Percentiles rank a stretch among this genome's conserved stretches.
Conservation (phyloP, 92 coral and sea anemone genomes). For the Bergia sp. region DNA sequence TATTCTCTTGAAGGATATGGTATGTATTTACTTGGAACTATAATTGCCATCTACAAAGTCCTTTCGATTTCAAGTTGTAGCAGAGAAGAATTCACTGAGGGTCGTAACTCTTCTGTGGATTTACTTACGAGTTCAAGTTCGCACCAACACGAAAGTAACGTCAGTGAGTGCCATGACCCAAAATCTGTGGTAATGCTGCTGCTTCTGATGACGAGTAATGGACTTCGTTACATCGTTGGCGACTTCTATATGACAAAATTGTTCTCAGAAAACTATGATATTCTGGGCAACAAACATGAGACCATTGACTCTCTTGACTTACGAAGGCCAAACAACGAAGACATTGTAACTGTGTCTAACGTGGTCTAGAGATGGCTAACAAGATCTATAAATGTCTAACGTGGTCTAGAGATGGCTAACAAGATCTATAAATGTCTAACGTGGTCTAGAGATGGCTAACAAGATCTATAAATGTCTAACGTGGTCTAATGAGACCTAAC, state of each 20-base stretch:
- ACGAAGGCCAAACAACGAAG: not conserved
- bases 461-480: too few species aligned
- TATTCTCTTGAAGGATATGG: constrained; percentile 50
- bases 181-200: constrained; percentile 51
- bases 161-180: constrained; percentile 37
- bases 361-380: not conserved
- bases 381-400: not conserved
- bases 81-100: not conserved
- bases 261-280: constrained; percentile 56
- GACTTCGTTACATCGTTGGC: constrained; percentile 54
- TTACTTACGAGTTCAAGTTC: not conserved
- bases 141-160: not conserved
- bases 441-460: too few species aligned
- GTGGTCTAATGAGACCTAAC: not conserved
- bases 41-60: constrained; percentile 59
- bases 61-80: constrained; percentile 45
- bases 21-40: constrained; percentile 48
- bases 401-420: not conserved
- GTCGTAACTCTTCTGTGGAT: not conserved
- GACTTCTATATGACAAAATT: constrained; percentile 62
- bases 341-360: not conserved
- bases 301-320: constrained; percentile 5
- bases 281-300: constrained; percentile 53
- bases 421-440: too few species aligned
- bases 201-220: constrained; percentile 65